phyloP scores from a whole-genome alignment of 1,140 invertebrate genomes.

The Caenorhabditis briggsae region DNA sequence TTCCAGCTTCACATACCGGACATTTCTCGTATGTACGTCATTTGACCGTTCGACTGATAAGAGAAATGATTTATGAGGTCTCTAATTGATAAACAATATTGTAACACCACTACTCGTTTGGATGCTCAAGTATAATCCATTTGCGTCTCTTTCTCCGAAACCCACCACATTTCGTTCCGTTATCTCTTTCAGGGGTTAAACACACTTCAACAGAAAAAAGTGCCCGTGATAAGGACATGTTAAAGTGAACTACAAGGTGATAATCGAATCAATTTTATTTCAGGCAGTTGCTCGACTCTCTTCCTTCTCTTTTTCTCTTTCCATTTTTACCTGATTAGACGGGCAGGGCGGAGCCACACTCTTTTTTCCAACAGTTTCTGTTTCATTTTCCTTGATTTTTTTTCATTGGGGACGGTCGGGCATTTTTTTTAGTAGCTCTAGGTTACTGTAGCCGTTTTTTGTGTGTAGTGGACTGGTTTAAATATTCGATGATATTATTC shows the following conservation, averaged over 20 bases:
- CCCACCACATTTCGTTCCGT: not conserved
- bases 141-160: conserved; percentile 8
- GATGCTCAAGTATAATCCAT: not conserved
- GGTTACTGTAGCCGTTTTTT: no score
- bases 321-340: not conserved
- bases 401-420: no score
- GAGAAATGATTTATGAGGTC: conserved; percentile 17
- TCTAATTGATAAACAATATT: not conserved
- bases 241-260: conserved; percentile 34
- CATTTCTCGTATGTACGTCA: conserved; percentile 13
- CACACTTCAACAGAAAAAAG: not conserved
- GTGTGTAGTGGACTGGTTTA: no score
- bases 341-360: not conserved
- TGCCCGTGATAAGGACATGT: not conserved
- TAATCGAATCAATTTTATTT: conserved; percentile 8
- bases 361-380: no score
- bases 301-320: not conserved
- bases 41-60: conserved; percentile 16
- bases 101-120: not conserved
- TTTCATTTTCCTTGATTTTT: no score
- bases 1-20: conserved; percentile 13
- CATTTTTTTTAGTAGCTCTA: no score
- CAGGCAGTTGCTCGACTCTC: not conserved
- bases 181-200: conserved; percentile 5
- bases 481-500: no score